Evolutionary conservation across 2,888 invertebrate species (phyloP), one percentile per base, ranked within the genome.

Genomic region (Rapana venosa): DNA sequence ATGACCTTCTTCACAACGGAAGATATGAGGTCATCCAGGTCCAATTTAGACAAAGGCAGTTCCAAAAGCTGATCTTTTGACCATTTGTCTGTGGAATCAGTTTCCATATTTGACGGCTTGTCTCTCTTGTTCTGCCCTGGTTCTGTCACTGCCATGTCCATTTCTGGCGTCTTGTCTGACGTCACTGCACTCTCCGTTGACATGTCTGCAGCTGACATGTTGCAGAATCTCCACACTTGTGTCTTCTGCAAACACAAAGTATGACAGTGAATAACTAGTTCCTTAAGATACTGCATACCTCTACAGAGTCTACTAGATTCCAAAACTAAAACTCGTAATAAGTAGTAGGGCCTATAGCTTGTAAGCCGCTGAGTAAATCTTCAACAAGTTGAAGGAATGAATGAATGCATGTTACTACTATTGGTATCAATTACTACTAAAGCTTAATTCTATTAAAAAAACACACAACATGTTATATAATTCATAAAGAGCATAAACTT

Each of bases 1-100:
- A 92, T 91, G 6, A 93, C 58, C 20, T 92, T 92, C 86, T 91
- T 91, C 2, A 94, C 88, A 0, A 93, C 90, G 1, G 93, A 93
- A 20, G 92, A 86, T 56, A 94, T 92, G 5, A 94, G 90, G 26
- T 92, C 91, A 77, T 93, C 93, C 36, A 94, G 89, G 87, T 94
- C 92, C 36, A 92, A 84, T 81, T 88, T 91, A 56, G 89, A 89
- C 84, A 89, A 32, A 15, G 89, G 47, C 20, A 89, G 22, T 32
- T 89, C 70, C 61, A 84, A 66, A 35, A 89, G 30, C 30, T 70
- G 89, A 26, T 89, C 86, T 22, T 8, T 35, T 13, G 86, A 30
- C 84, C n/a, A n/a, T 47, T 88, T 88, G 79, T 88, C 47, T 56
- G 26, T 20, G n/a, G 26, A 11, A 13, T 88, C 77, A 20, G 36